phyloP scores from a whole-genome alignment of 2,113 vertebrate genomes.

The Furnarius figulus region DNA sequence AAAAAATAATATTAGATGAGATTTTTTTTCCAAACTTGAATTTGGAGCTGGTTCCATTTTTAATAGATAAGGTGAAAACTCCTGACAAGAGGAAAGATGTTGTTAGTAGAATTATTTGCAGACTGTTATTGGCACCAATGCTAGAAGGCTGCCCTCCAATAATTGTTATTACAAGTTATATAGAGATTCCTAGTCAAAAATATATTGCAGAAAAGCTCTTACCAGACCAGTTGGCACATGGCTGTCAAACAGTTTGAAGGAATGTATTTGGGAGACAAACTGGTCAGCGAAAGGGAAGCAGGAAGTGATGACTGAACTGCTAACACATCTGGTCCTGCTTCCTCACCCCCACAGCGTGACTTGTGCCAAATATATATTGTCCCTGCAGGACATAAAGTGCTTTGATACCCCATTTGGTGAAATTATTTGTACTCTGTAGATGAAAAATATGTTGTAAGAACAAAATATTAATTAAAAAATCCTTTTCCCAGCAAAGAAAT shows the following conservation, averaged over 20 bases:
- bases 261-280: background rate
- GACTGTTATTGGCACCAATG: background rate
- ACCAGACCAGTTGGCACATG: background rate
- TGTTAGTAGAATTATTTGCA: conserved; percentile 1
- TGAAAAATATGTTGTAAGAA: background rate
- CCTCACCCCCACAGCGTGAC: background rate
- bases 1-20: background rate
- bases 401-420: background rate
- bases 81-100: background rate
- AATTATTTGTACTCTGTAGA: background rate
- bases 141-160: background rate
- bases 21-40: background rate
- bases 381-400: background rate
- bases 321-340: background rate
- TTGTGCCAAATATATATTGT: background rate
- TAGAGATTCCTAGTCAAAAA: background rate
- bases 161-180: background rate
- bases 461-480: background rate
- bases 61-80: background rate
- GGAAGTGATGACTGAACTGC: background rate
- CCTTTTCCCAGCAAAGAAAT: background rate
- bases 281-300: background rate
- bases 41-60: background rate
- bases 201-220: background rate
- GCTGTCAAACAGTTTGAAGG: background rate